Percentiles rank a stretch among this genome's conserved stretches.
phyloP scores from a whole-genome alignment of 1,140 invertebrate species.

The Drosophila parvula region DNA sequence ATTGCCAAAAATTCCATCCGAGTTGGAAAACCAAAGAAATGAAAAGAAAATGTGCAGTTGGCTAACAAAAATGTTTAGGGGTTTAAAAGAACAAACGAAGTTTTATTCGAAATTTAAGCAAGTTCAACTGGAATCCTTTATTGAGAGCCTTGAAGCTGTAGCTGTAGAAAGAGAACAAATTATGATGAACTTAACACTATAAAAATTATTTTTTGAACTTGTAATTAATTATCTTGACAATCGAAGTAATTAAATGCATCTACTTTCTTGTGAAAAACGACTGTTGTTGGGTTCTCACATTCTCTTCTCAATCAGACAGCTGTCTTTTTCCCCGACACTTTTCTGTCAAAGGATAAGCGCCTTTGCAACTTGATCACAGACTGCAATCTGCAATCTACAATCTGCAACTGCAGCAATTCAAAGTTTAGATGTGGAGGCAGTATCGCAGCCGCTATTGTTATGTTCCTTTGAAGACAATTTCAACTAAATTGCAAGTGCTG shows the following conservation, averaged over 20 bases:
- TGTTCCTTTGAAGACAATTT: constrained; percentile 41
- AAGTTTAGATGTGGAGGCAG: constrained; percentile 13
- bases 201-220: background rate
- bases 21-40: constrained; percentile 1
- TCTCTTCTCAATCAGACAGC: constrained; percentile 19
- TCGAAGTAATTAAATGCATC: background rate
- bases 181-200: background rate
- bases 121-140: background rate
- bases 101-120: background rate
- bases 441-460: constrained; percentile 18
- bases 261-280: background rate
- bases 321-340: constrained; percentile 15
- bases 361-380: constrained; percentile 26
- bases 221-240: background rate
- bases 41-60: constrained; percentile 4
- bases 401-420: constrained; percentile 12
- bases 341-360: constrained; percentile 26
- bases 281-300: constrained; percentile 3
- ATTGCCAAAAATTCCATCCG: constrained; percentile 21
- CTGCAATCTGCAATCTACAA: constrained; percentile 14
- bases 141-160: background rate
- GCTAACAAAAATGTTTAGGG: background rate
- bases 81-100: background rate
- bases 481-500: constrained; percentile 47
- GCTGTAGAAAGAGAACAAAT: background rate